These are phyloP conservation scores for Leptopilina clavipes DNA, from an alignment of 1,140 invertebrate species.

Conservation along the genomic window DNA sequence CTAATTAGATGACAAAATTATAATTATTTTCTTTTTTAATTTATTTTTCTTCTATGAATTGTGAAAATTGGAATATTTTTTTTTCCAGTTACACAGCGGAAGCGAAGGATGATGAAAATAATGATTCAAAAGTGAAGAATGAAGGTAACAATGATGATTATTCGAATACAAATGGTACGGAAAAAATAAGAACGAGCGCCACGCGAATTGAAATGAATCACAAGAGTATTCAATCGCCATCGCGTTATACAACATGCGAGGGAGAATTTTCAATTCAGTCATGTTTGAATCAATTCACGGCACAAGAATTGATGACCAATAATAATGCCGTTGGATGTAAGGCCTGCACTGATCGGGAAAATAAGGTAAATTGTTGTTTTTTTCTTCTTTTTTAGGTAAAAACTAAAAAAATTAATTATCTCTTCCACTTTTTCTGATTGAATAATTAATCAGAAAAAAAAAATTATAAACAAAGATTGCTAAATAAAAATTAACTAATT, in stretches of 20 bases:
- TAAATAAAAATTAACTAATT: no score
- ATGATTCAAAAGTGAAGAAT: background rate
- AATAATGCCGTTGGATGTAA: constrained; percentile 95
- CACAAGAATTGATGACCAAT: constrained; percentile 89
- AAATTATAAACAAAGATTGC: no score
- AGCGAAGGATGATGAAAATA: background rate
- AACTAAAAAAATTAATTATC: no score
- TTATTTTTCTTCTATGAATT: no score
- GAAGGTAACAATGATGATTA: background rate
- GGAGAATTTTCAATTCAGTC: constrained; percentile 89
- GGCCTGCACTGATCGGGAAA: constrained; percentile 86
- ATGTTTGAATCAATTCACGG: constrained; percentile 94
- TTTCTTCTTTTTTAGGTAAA: background rate
- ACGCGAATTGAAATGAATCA: background rate
- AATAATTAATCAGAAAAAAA: no score
- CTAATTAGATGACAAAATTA: no score
- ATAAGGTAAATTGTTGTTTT: constrained; percentile 71
- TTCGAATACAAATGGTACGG: background rate
- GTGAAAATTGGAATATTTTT: background rate
- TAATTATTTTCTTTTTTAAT: no score
- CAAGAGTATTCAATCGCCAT: constrained; percentile 49
- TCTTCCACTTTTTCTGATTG: no score
- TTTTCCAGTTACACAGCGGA: background rate
- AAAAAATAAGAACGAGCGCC: background rate
- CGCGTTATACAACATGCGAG: constrained; percentile 82